These are phyloP conservation scores for Drosophila suzukii DNA, from an alignment of 1,140 invertebrate species.

Conservation along the genomic window DNA sequence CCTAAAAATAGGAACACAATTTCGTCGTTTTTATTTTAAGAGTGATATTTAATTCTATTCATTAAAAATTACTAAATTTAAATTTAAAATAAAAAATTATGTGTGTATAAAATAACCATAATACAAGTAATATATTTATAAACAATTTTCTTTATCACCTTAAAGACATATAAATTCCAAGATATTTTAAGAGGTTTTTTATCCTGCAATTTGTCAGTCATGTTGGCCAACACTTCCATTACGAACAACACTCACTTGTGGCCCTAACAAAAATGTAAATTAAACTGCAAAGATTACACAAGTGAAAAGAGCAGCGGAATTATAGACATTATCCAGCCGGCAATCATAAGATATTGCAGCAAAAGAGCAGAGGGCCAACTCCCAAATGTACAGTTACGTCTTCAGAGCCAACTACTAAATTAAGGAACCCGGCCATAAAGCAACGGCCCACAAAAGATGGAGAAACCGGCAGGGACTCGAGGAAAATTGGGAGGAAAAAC, in stretches of 20 bases:
- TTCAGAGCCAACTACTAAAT: constrained; percentile 74
- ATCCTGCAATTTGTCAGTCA: constrained; percentile 18
- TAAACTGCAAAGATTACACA: constrained; percentile 52
- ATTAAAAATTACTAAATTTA: too few species aligned
- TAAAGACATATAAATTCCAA: not conserved
- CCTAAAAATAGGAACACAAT: too few species aligned
- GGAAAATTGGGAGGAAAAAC: constrained; percentile 3
- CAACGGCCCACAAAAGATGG: constrained; percentile 55
- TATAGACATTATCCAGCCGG: constrained; percentile 29
- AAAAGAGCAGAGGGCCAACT: constrained; percentile 28
- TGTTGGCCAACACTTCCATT: constrained; percentile 12
- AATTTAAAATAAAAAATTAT: too few species aligned
- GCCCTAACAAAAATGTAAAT: constrained; percentile 73
- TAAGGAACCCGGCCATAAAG: constrained; percentile 73
- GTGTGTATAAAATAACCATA: too few species aligned
- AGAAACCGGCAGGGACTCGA: constrained; percentile 5
- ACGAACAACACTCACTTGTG: constrained; percentile 41
- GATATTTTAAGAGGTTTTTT: not conserved
- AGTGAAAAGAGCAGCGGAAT: constrained; percentile 19
- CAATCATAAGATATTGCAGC: constrained; percentile 38
- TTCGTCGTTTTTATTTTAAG: too few species aligned
- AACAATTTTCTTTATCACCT: not conserved
- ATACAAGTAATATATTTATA: not conserved
- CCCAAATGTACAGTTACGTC: constrained; percentile 72
- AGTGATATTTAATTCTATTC: too few species aligned